These are phyloP conservation scores for Enteromius unitaeniatus DNA, from an alignment of 2,797 vertebrate species.

Conservation along the genomic window DNA sequence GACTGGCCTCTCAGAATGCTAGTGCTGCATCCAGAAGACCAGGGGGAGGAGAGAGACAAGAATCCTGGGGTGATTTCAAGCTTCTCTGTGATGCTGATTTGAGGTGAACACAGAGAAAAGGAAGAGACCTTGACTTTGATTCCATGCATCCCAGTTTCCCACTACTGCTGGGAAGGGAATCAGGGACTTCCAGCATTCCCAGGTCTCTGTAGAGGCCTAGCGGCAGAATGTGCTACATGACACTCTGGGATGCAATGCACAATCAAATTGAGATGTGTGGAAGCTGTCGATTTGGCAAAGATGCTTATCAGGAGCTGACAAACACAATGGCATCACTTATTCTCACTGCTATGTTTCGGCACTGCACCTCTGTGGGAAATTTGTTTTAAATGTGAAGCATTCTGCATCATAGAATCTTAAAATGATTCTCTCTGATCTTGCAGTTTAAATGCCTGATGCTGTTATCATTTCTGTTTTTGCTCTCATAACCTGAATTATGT, in stretches of 20 bases:
- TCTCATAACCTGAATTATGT: constrained; percentile 28
- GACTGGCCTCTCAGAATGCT: constrained; percentile 67
- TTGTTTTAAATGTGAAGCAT: not conserved
- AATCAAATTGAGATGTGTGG: constrained; percentile 75
- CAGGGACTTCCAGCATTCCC: constrained; percentile 64
- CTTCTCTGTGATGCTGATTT: constrained; percentile 81
- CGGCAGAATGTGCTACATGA: constrained; percentile 58
- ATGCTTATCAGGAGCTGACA: constrained; percentile 74
- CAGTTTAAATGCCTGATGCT: constrained; percentile 40
- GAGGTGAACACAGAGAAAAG: constrained; percentile 71
- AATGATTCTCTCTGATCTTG: constrained; percentile 25
- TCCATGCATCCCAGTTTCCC: constrained; percentile 43
- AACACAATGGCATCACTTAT: constrained; percentile 26
- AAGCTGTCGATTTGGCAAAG: constrained; percentile 71
- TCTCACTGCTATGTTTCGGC: not conserved
- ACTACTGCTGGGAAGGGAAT: constrained; percentile 67
- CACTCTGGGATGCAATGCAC: constrained; percentile 47
- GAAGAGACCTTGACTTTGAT: constrained; percentile 66
- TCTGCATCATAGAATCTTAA: constrained; percentile 16
- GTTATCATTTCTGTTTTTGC: constrained; percentile 26
- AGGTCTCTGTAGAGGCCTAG: constrained; percentile 74
- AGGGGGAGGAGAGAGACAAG: constrained; percentile 64
- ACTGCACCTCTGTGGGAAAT: constrained; percentile 1
- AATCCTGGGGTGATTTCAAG: constrained; percentile 55
- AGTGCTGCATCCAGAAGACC: constrained; percentile 72